Evolutionary conservation across 2,113 vertebrate species (phyloP).

Genomic region (Datnioides undecimradiatus): DNA sequence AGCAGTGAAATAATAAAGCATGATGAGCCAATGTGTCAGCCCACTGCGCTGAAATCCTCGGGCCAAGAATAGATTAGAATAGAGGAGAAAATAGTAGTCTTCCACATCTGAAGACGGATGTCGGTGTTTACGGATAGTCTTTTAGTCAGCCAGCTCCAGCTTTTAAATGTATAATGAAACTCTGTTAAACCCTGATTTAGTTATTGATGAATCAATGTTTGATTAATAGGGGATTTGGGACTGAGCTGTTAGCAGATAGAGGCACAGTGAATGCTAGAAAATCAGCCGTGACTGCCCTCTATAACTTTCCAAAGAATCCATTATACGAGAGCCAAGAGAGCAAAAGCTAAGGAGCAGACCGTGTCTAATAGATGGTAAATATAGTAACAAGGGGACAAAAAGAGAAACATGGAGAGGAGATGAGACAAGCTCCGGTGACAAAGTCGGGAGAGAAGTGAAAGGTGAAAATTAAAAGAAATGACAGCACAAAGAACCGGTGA

Average conservation of each 20-base stretch:
- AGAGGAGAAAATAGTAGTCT: background rate
- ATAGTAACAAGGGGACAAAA: slow-evolving; percentile 23
- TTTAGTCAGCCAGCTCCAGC: background rate
- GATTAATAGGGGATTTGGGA: slow-evolving; percentile 42
- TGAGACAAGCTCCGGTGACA: slow-evolving; percentile 16
- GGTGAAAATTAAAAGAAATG: slow-evolving; percentile 33
- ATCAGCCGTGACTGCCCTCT: slow-evolving; percentile 13
- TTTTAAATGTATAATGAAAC: slow-evolving; percentile 32
- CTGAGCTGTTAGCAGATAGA: slow-evolving; percentile 16
- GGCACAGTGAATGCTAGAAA: slow-evolving; percentile 21
- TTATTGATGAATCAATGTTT: slow-evolving; percentile 43
- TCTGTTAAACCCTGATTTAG: slow-evolving; percentile 35
- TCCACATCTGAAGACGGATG: slow-evolving; percentile 6
- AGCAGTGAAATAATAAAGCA: slow-evolving; percentile 51
- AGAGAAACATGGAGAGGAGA: background rate
- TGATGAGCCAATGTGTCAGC: slow-evolving; percentile 25
- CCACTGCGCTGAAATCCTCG: background rate
- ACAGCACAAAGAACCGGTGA: background rate
- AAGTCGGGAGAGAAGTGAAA: background rate
- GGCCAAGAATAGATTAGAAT: background rate
- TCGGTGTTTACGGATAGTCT: slow-evolving; percentile 10
- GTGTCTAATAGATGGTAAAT: slow-evolving; percentile 56
- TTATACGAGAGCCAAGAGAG: slow-evolving; percentile 30
- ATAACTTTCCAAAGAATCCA: slow-evolving; percentile 34
- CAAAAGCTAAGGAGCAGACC: slow-evolving; percentile 22